Percentiles rank a stretch among this genome's conserved stretches.
These are phyloP conservation scores for Latrodectus elegans DNA, from an alignment of 2,888 invertebrate species.

Conservation along the genomic window DNA sequence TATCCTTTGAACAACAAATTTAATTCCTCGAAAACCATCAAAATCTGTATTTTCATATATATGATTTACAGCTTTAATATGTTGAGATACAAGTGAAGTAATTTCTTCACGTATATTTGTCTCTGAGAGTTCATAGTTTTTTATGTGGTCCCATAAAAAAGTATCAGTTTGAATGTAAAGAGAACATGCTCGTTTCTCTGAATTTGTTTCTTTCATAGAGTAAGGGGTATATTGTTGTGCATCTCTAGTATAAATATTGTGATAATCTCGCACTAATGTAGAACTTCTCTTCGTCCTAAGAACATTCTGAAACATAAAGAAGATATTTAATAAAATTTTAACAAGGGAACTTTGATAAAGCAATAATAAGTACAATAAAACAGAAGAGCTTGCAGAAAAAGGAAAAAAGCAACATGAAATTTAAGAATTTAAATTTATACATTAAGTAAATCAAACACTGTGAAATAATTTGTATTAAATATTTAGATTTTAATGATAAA, in stretches of 20 bases:
- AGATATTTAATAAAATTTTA: not conserved
- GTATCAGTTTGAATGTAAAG: slow-evolving; percentile 99
- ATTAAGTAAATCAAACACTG: too few species aligned
- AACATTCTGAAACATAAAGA: slow-evolving; percentile 38
- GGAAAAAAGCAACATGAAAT: too few species aligned
- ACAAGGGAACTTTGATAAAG: too few species aligned
- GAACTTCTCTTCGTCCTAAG: slow-evolving; percentile 33
- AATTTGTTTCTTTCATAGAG: slow-evolving; percentile 55
- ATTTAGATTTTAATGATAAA: too few species aligned
- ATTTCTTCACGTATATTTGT: slow-evolving; percentile 98
- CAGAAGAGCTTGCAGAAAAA: too few species aligned
- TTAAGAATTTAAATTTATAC: too few species aligned
- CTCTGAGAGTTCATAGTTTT: slow-evolving; percentile 76
- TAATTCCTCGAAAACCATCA: slow-evolving; percentile 95
- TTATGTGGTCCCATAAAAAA: slow-evolving; percentile 95
- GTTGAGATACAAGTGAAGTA: slow-evolving; percentile 96
- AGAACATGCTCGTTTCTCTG: slow-evolving; percentile 87
- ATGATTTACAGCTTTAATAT: slow-evolving; percentile 98
- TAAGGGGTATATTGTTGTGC: slow-evolving; percentile 68
- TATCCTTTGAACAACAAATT: slow-evolving; percentile 94
- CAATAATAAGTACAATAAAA: too few species aligned
- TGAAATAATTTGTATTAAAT: too few species aligned
- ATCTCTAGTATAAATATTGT: slow-evolving; percentile 70
- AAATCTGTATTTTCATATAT: slow-evolving; percentile 96
- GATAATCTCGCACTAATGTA: slow-evolving; percentile 37